Evolutionary conservation across 2,113 vertebrate genomes (phyloP).

Genomic region (Hirundichthys speculiger): DNA sequence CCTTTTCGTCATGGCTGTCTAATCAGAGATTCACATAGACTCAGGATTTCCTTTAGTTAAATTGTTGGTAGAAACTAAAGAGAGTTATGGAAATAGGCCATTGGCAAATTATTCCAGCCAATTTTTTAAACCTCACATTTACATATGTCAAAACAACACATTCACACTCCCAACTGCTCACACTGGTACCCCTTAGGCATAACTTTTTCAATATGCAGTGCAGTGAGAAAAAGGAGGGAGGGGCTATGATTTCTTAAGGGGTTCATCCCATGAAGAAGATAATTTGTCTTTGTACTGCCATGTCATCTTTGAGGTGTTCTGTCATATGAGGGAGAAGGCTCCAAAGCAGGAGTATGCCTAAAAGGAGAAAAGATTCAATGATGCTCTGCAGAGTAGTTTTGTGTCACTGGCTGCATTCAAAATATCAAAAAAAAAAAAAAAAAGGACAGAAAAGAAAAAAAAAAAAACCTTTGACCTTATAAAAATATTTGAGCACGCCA

Average conservation of each 20-base stretch:
- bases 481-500: too few relatives aligned
- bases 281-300: not conserved
- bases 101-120: not conserved
- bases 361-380: too few relatives aligned
- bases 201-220: too few relatives aligned
- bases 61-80: slow-evolving; percentile 12
- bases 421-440: too few relatives aligned
- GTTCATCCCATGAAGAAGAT: not conserved
- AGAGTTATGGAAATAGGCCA: not conserved
- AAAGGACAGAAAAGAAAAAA: not conserved
- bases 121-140: not conserved
- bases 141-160: not conserved
- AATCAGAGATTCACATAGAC: slow-evolving; percentile 18
- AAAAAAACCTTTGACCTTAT: not conserved
- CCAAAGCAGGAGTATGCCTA: too few relatives aligned
- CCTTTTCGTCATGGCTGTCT: slow-evolving; percentile 3
- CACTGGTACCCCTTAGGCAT: too few relatives aligned
- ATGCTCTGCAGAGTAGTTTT: too few relatives aligned
- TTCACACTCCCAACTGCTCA: not conserved
- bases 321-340: too few relatives aligned
- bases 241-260: too few relatives aligned
- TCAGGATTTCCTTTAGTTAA: slow-evolving; percentile 5
- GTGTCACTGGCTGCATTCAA: too few relatives aligned
- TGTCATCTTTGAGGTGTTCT: too few relatives aligned
- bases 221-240: too few relatives aligned